Evolutionary conservation across 35 echinoderm and acorn worm genomes (phyloP).

Genomic region (Diadema setosum): DNA sequence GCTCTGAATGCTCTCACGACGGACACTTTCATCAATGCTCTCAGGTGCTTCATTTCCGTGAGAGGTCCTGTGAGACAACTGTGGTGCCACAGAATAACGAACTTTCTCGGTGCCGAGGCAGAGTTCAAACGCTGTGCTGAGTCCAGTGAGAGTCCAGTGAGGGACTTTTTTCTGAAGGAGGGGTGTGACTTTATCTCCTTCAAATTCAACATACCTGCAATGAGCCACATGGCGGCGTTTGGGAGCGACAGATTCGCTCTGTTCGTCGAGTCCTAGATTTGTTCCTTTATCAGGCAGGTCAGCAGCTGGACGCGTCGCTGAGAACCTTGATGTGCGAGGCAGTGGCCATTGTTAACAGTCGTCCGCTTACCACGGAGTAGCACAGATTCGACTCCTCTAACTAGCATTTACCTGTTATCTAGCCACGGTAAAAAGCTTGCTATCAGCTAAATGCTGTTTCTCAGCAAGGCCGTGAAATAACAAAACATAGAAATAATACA

Average conservation of each 20-base stretch:
- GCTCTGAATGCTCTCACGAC: conserved; percentile 8
- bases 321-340: background rate
- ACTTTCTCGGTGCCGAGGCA: conserved; percentile 22
- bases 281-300: background rate
- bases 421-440: no score
- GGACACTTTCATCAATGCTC: conserved; percentile 51
- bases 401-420: no score
- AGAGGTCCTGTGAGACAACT: conserved; percentile 35
- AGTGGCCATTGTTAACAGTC: no score
- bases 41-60: conserved; percentile 36
- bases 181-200: background rate
- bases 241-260: conserved; percentile 23
- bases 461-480: no score
- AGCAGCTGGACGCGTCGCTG: conserved; percentile 24
- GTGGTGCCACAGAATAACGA: conserved; percentile 24
- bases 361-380: no score
- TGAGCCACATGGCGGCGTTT: background rate
- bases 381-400: no score
- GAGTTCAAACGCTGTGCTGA: background rate
- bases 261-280: background rate
- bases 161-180: background rate
- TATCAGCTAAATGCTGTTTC: no score
- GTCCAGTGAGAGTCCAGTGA: background rate
- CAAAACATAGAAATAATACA: no score
- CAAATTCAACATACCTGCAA: background rate